Base-by-base conservation (phyloP, 2,888 invertebrate species). In the Halocaridina rubra region DNA sequence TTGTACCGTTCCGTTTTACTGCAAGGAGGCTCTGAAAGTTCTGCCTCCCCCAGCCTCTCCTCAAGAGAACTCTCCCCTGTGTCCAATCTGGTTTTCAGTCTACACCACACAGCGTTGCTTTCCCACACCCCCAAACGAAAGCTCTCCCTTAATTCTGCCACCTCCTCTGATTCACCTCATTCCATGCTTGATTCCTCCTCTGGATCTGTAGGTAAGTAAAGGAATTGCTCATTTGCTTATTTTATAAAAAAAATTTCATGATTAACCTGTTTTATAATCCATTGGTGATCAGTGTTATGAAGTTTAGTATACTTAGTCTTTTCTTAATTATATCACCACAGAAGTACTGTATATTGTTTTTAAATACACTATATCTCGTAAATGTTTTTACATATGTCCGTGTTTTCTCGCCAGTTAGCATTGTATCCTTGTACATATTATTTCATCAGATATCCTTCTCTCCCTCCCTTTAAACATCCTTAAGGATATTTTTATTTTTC, bases 51-150 rank as follows among this genome's bases (percentile, higher is more conserved):
- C 2, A 2, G 46, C 8, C 10, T 32, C 30, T 0, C 29, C 4
- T 33, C 46, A 4, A 53, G 78, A 27, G 86, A 86, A 46, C 39
- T 79, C 3, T 86, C 86, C 13, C 86, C 86, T 7, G 82, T 86
- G 86, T 77, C 82, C 16, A 81, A 24, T 19, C 71, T 86, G 57
- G 81, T 81, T 30, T 24, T 64, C 16, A 82, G 74, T n/a, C 75
- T 86, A 3, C 75, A 74, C 67, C 67, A 77, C 53, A 79, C 75
- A 4, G 64, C 82, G 27, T 79, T 81, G 33, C 67, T 86, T 46
- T 46, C 74, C 53, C 59, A 80, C 24, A 81, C 86, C 1, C 81
- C 86, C n/a, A 32, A 32, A 16, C 22, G 79, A 16, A 61, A 78
- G 27, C 61, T 64, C n/a, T 79, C 82, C 33, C 82, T 81, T 19